A percentile compares a stretch with the other conserved stretches of the same genome.
Conservation (phyloP, 2,113 vertebrate species). For the Melanostigma gelatinosum region DNA sequence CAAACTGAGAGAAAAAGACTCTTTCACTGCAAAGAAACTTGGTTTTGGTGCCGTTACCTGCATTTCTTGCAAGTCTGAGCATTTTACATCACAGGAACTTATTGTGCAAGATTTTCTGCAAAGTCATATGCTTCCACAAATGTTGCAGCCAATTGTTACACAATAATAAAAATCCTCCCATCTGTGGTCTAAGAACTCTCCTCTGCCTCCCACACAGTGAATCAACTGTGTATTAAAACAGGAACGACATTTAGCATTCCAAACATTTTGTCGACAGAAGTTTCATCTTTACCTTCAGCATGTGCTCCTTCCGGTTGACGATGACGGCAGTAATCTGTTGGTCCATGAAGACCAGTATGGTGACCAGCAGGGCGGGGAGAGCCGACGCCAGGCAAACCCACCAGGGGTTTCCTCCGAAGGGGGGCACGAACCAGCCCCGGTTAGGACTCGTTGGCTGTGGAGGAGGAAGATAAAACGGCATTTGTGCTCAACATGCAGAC, state of each 20-base stretch:
- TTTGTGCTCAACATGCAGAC: not conserved
- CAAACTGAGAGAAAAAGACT: not conserved
- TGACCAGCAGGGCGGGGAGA: slow-evolving; percentile 94
- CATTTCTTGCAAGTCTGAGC: not conserved
- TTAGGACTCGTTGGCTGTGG: slow-evolving; percentile 92
- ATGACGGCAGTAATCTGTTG: slow-evolving; percentile 99
- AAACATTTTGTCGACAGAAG: too few species aligned
- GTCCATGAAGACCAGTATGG: slow-evolving; percentile 99
- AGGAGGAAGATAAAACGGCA: not conserved
- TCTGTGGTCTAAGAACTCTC: not conserved
- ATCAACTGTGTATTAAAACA: not conserved
- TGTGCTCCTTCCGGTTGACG: slow-evolving; percentile 98
- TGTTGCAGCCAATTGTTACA: not conserved
- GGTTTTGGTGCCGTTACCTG: not conserved
- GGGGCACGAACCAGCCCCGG: slow-evolving; percentile 94
- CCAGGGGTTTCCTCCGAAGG: slow-evolving; percentile 97
- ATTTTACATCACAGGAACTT: not conserved
- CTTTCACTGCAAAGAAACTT: not conserved
- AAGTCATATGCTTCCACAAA: not conserved
- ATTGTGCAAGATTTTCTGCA: not conserved
- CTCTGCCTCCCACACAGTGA: not conserved
- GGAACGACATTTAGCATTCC: not conserved
- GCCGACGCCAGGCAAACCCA: slow-evolving; percentile 95
- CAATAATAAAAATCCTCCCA: not conserved
- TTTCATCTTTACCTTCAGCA: slow-evolving; percentile 88